These are phyloP conservation scores for Pycnomerus fuliginosus DNA, from an alignment of 2,888 invertebrate genomes.

Conservation along the genomic window DNA sequence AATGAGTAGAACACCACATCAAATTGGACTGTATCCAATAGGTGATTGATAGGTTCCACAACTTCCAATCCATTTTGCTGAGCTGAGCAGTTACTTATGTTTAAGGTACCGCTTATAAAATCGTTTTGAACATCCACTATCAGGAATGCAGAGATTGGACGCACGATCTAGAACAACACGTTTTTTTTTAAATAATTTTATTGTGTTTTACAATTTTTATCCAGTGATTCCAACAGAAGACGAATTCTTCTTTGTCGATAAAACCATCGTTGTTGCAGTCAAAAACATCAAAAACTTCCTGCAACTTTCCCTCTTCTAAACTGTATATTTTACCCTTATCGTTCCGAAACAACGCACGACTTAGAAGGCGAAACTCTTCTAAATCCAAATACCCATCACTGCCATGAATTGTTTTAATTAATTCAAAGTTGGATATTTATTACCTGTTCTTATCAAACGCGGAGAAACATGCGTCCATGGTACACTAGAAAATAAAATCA, in stretches of 20 bases:
- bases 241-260: constrained; percentile 81
- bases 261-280: constrained; percentile 75
- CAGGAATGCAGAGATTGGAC: constrained; percentile 84
- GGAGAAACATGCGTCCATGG: constrained; percentile 87
- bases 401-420: constrained; percentile 34
- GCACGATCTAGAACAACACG: constrained; percentile 64
- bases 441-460: constrained; percentile 89
- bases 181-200: constrained; percentile 13
- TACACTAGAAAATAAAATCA: constrained; percentile 18
- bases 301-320: constrained; percentile 67
- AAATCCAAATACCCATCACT: constrained; percentile 78
- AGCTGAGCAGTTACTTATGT: constrained; percentile 90
- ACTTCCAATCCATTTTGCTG: constrained; percentile 90
- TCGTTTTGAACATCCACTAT: constrained; percentile 98
- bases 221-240: constrained; percentile 88
- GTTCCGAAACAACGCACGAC: constrained; percentile 83
- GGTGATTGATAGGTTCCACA: constrained; percentile 85
- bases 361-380: constrained; percentile 77
- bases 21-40: constrained; percentile 79
- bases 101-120: constrained; percentile 92
- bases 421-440: too few relatives aligned
- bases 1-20: constrained; percentile 89
- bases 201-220: constrained; percentile 72
- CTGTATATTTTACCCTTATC: constrained; percentile 82
- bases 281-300: constrained; percentile 78